Conservation (phyloP, 2,797 vertebrate genomes). For the Spheniscus humboldti region DNA sequence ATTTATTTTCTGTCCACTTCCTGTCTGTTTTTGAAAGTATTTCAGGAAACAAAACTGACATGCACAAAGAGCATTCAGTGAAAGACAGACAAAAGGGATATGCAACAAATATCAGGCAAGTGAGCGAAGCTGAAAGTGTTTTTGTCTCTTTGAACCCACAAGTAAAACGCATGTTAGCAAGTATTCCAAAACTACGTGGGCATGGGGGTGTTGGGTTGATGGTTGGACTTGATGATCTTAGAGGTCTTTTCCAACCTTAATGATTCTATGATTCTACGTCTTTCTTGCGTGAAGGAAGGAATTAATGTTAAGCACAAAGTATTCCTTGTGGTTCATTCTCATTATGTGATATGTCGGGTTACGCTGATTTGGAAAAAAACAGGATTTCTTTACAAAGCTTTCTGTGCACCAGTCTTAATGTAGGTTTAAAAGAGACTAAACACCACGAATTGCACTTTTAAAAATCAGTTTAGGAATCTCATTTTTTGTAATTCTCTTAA, state of each 20-base stretch:
- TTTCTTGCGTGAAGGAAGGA: slow-evolving; percentile 35
- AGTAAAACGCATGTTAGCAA: background rate
- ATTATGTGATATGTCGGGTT: slow-evolving; percentile 45
- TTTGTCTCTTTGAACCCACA: background rate
- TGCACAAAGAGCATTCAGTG: slow-evolving; percentile 1
- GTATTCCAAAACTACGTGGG: slow-evolving; percentile 19
- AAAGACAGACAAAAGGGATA: background rate
- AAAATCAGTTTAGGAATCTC: background rate
- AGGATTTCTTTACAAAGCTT: slow-evolving; percentile 38
- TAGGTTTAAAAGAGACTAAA: slow-evolving; percentile 23
- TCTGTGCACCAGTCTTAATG: slow-evolving; percentile 32
- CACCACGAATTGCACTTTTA: background rate
- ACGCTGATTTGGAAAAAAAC: slow-evolving; percentile 33
- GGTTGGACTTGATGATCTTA: too few relatives aligned
- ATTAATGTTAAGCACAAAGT: slow-evolving; percentile 62
- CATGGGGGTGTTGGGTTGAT: too few relatives aligned
- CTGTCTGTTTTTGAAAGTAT: background rate
- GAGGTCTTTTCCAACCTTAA: too few relatives aligned
- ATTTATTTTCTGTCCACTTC: background rate
- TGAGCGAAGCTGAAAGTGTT: background rate
- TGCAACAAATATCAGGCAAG: background rate
- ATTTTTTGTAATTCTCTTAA: background rate
- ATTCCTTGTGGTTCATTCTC: slow-evolving; percentile 64
- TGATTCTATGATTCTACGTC: background rate
- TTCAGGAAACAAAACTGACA: slow-evolving; percentile 11